Base-by-base conservation (phyloP, 2,797 vertebrate genomes). In the Echeneis naucrates region DNA sequence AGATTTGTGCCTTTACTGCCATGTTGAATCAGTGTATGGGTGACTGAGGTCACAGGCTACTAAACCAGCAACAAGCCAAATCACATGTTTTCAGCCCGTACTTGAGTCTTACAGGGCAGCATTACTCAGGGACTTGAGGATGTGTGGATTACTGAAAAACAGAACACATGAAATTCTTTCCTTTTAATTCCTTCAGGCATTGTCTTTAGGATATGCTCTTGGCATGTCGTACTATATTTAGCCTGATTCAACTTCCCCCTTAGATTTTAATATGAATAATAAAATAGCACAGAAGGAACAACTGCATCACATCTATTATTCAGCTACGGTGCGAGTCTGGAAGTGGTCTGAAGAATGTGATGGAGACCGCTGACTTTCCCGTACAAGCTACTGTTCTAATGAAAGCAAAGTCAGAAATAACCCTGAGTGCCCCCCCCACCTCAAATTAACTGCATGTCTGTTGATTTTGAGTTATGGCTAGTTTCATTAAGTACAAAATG, bases 61-160 rank as follows among this genome's bases (percentile, higher is more conserved):
- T 76, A 72, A 88, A 85, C 54, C 78, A 86, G 70, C 69, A 86
- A 81, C 84, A 89, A 89, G 82, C 85, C 69, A 64, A 80, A 81
- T 92, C 90, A 92, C 89, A 91, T 91, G 89, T 68, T 85, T 48
- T 63, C 45, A 37, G 50, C 4, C 21, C 44, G 38, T 23, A 44
- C 70, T 23, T 48, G 68, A 71, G 54, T 68, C 37, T 87, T 77
- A 70, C 45, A 38, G 64, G 37, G 19, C 50, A 77, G 65, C 48
- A 52, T 67, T 83, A 72, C 81, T 80, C 78, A 58, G 16, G 4
- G 53, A 66, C 80, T 62, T 33, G n/a, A 48, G 57, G n/a, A 16
- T 27, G 68, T 66, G 68, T 13, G 65, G 77, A 79, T 78, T 78
- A 62, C 0, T 14, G 23, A 58, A 52, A 68, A 53, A 14, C 16